Conservation (phyloP, 2,797 vertebrate genomes). For the Todus mexicanus region DNA sequence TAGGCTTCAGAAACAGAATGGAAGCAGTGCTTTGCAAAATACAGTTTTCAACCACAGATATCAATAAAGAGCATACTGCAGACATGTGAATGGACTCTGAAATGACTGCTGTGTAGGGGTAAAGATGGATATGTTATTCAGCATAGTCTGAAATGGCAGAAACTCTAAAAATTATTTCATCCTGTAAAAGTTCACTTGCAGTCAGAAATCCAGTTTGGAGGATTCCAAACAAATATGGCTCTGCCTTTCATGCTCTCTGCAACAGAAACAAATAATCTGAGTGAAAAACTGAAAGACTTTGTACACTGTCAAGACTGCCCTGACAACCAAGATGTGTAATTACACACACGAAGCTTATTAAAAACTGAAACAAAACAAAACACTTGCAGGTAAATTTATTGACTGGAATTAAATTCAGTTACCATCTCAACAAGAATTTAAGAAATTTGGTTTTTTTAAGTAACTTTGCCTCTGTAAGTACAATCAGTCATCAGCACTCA, state of each 20-base stretch:
- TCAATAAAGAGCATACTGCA: neutral
- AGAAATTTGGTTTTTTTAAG: neutral
- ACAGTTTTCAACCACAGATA: neutral
- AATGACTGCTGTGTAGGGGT: neutral
- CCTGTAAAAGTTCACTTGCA: conserved; percentile 8
- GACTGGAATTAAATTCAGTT: neutral
- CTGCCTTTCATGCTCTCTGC: conserved; percentile 23
- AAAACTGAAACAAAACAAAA: neutral
- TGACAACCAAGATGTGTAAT: neutral
- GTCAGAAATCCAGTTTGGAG: conserved; percentile 35
- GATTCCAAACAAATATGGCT: conserved; percentile 12
- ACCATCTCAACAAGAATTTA: neutral
- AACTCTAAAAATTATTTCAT: neutral
- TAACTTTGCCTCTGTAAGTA: neutral
- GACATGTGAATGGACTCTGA: neutral
- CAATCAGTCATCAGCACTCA: neutral
- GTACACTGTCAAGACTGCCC: neutral
- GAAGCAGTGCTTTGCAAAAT: neutral
- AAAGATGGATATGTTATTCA: neutral
- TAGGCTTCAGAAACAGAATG: neutral
- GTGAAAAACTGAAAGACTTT: neutral
- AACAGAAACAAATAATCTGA: conserved; percentile 19
- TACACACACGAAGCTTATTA: neutral
- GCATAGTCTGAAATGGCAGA: conserved; percentile 5
- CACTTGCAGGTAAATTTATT: neutral